These are phyloP conservation scores for Entomobrya multifasciata DNA, from an alignment of 2,888 invertebrate species.

Conservation along the genomic window DNA sequence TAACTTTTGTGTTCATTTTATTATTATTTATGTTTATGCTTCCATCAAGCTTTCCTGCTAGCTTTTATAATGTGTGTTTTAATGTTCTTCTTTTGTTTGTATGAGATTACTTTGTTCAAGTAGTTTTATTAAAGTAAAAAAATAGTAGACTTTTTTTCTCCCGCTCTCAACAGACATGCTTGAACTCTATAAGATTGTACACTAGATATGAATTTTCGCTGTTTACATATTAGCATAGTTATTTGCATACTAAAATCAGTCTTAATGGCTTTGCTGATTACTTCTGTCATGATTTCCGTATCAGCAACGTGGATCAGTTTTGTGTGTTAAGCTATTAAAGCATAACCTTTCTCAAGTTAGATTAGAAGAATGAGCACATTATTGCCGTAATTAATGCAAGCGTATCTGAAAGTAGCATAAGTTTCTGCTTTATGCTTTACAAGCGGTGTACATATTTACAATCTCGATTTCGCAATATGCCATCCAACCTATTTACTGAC, in stretches of 20 bases:
- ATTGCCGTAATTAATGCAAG: neutral
- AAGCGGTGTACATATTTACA: neutral
- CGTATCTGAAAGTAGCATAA: neutral
- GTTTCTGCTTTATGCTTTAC: neutral
- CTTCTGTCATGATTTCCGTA: neutral
- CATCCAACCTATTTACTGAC: too few species aligned
- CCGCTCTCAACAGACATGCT: too few species aligned
- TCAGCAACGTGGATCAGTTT: neutral
- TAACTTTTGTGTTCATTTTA: too few species aligned
- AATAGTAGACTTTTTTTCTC: too few species aligned
- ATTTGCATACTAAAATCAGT: neutral
- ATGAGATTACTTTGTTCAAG: neutral
- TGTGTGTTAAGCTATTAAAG: neutral
- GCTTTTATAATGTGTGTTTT: neutral
- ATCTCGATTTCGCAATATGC: neutral
- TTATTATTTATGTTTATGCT: too few species aligned
- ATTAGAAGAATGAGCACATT: neutral
- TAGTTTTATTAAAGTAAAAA: neutral
- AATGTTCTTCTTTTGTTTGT: neutral
- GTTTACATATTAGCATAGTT: neutral
- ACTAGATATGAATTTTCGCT: too few species aligned
- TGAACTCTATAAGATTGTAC: too few species aligned
- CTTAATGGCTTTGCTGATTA: slow-evolving; percentile 1
- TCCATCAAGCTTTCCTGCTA: too few species aligned
- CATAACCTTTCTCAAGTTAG: neutral